Evolutionary conservation across 2,888 invertebrate genomes (phyloP).

Genomic region (Hyposoter dolosus): DNA sequence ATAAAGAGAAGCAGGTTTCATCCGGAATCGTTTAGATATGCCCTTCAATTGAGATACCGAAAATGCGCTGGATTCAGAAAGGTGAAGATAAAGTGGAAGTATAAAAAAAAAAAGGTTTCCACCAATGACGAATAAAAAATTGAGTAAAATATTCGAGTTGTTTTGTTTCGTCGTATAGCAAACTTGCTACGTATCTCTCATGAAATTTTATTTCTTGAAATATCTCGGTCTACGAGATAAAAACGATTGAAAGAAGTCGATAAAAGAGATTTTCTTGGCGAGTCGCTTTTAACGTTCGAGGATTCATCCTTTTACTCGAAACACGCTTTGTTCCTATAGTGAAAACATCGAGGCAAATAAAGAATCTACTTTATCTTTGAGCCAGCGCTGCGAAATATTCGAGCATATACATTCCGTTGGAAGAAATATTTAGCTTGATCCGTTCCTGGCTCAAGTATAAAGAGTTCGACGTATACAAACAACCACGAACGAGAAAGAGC

Average conservation of each 20-base stretch:
- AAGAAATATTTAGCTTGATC: constrained; percentile 7
- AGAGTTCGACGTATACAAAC: neutral
- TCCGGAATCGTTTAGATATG: constrained; percentile 79
- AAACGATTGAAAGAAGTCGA: constrained; percentile 16
- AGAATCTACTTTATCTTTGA: constrained; percentile 32
- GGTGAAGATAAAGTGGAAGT: neutral
- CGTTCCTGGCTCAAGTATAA: neutral
- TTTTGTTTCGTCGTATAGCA: neutral
- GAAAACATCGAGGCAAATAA: neutral
- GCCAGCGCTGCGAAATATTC: constrained; percentile 41
- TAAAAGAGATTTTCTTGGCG: constrained; percentile 2
- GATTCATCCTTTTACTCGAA: neutral
- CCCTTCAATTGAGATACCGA: constrained; percentile 78
- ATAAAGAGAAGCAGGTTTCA: constrained; percentile 67
- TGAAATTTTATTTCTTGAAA: constrained; percentile 20
- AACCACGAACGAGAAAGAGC: neutral
- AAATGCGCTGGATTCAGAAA: constrained; percentile 70
- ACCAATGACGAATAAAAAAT: neutral
- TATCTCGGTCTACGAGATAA: neutral
- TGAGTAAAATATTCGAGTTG: neutral
- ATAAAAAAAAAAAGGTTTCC: neutral
- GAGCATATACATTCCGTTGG: constrained; percentile 23
- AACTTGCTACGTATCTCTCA: neutral
- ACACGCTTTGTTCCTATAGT: neutral
- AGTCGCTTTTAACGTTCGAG: constrained; percentile 9